Evolutionary conservation across 2,888 invertebrate species (phyloP), one percentile per base, ranked within the genome.

Genomic region (Apamea epomidion): DNA sequence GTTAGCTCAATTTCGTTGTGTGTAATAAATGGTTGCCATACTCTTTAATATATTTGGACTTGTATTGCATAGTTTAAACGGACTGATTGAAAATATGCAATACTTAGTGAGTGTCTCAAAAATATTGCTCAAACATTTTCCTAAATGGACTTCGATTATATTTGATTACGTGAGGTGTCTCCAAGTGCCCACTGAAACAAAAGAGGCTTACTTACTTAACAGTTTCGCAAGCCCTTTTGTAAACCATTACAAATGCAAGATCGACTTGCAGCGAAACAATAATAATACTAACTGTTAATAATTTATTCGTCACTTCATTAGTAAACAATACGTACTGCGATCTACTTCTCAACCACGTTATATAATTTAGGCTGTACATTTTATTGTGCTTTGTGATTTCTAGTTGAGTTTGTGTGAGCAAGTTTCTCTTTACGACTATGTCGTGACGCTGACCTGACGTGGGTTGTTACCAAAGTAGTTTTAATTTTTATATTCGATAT

Each of bases 231-330:
- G 84, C 80, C 78, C 37, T 83, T 81, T 90, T 86, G 88, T 86
- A 88, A 90, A 81, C 90, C 91, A 90, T 82, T 88, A 90, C 92
- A 88, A 93, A 93, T 92, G 85, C 87, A 85, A 76, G 89, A 92
- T 87, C 87, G 82, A 72, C 89, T 91, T 90, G 88, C 90, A 89
- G 81, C 86, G 83, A 76, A 86, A 87, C 84, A 73, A 48, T 64
- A 76, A 83, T 76, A 88, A 91, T 89, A 89, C 76, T 45, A 64
- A 80, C 77, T 87, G 86, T 86, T 67, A 58, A 86, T 87, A 88
- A 91, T 89, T 90, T 86, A 90, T 91, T 91, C 83, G 87, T 84
- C 85, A 88, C 81, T 83, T 81, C 25, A 80, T 87, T 86, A 76
- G 21, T 77, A 83, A 88, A 87, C 74, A 83, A 82, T 83, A 69